phyloP scores from a whole-genome alignment of 2,113 vertebrate genomes.

The Chamaea fasciata region DNA sequence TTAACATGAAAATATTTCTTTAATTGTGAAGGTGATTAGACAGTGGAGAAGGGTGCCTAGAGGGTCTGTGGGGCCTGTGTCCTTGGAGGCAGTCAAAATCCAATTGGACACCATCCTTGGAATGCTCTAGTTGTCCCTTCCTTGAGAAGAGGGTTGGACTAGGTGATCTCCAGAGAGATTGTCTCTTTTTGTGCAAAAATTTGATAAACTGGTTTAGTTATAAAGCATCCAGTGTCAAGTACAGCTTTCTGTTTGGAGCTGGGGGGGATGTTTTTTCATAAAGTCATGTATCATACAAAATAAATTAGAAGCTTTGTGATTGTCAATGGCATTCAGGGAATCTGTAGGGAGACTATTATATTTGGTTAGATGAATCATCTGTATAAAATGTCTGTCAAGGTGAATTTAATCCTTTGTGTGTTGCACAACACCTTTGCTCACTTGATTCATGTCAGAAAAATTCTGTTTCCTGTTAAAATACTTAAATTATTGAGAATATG shows the following conservation, averaged over 20 bases:
- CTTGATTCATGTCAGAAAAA: not conserved
- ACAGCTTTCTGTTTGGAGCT: not conserved
- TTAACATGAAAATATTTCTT: not conserved
- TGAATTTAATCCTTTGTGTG: not conserved
- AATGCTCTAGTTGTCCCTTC: not conserved
- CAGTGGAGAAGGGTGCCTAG: not conserved
- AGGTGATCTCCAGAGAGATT: not conserved
- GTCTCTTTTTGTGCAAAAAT: not conserved
- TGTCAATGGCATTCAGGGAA: not conserved
- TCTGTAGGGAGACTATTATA: not conserved
- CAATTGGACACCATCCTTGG: not conserved
- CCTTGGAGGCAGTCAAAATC: not conserved
- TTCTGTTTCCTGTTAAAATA: not conserved
- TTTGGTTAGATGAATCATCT: not conserved
- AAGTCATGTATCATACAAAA: not conserved
- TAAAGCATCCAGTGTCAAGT: not conserved
- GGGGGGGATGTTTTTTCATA: rapidly evolving
- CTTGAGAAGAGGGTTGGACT: not conserved
- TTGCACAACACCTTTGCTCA: not conserved
- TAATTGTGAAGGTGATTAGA: not conserved
- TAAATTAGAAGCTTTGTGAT: not conserved
- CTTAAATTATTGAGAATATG: not conserved
- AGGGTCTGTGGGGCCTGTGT: not conserved
- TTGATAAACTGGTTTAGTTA: not conserved
- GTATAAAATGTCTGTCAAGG: not conserved